Base-by-base conservation (phyloP, 2,113 vertebrate species). In the Bolborhynchus lineola region DNA sequence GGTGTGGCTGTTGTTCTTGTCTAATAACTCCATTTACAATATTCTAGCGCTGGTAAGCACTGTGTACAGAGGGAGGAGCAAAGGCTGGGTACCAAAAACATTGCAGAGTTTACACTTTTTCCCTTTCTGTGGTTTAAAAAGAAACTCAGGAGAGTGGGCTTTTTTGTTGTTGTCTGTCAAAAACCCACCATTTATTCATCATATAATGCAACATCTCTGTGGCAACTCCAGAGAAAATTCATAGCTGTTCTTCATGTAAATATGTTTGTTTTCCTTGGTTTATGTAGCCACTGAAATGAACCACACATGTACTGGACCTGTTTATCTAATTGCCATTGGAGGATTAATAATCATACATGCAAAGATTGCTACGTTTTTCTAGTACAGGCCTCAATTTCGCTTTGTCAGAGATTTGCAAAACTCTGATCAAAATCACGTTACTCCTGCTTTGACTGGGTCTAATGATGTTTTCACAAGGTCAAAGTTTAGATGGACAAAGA, bases 401-500 rank as follows among this genome's bases (percentile, higher is more conserved):
- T 82, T 84, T 82, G 62, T 68, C 82, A 96, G 86, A 95, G 28
- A 93, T 79, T 72, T 76, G 24, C 55, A 78, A 68, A 92, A 90
- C n/a, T 91, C 46, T 59, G 82, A 47, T 84, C 81, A 93, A 92
- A 89, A 96, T 85, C 50, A 33, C 3, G 3, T 46, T 69, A 72
- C 14, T 92, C n/a, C 60, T 94, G 79, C 87, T 96, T 59, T 75
- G 70, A 91, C 74, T 95, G 70, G 55, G 75, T 71, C 74, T 62
- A 95, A 90, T 64, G 72, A 84, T 81, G 90, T 82, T 95, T 94
- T 94, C 84, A 85, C 71, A 89, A 95, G 91, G 67, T 60, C 78
- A 86, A 95, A 96, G 90, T 95, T 95, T 69, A 94, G 64, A 57
- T 25, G 62, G 87, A 94, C 60, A 95, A 63, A 79, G 64, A 96